Conservation (phyloP, 2,113 vertebrate genomes). For the Anarrhichthys ocellatus region DNA sequence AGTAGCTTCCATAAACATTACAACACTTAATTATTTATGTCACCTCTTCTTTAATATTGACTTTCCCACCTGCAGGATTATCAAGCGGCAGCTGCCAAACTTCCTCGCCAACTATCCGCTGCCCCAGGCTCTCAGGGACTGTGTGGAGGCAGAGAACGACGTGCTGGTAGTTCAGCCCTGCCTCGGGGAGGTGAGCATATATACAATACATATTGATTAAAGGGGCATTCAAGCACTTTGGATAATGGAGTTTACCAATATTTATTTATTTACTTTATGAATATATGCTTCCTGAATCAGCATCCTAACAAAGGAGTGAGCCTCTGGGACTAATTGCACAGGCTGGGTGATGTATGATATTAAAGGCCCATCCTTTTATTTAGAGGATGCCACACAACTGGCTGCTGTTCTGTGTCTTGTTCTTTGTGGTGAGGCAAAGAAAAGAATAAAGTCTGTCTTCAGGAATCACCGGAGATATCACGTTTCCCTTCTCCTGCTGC, state of each 20-base stretch:
- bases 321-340: background rate
- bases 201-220: background rate
- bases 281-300: background rate
- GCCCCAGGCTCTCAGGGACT: slow-evolving; percentile 68
- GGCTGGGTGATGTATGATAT: background rate
- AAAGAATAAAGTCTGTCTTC: background rate
- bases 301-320: background rate
- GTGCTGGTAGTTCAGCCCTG: slow-evolving; percentile 68
- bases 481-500: background rate
- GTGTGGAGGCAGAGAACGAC: slow-evolving; percentile 60
- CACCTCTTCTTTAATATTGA: background rate
- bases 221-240: background rate
- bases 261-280: background rate
- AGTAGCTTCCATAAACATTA: background rate
- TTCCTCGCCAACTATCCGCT: slow-evolving; percentile 58
- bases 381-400: background rate
- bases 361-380: background rate
- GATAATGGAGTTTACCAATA: background rate
- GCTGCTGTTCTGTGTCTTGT: background rate
- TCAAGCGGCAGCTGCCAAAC: slow-evolving; percentile 57
- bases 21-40: background rate
- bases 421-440: background rate
- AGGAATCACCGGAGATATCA: background rate
- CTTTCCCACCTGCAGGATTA: slow-evolving; percentile 42
- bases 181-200: slow-evolving; percentile 70